Evolutionary conservation across 1,140 invertebrate species (phyloP), one percentile per base, ranked within the genome.

Genomic region (Bombyx mandarina): DNA sequence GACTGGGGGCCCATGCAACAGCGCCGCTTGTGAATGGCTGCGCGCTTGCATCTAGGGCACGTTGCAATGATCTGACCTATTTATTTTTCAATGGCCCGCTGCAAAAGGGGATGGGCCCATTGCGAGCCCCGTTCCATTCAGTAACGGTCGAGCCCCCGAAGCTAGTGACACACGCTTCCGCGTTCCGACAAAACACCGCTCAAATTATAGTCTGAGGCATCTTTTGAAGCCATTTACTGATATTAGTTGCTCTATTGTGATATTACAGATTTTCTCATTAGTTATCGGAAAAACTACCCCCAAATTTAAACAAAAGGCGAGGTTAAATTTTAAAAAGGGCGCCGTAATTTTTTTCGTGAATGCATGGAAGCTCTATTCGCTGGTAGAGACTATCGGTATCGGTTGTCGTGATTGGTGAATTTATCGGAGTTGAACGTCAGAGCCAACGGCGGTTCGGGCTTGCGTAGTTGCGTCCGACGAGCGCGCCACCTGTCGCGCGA

Each of bases 61-160:
- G 73, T 73, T 84, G 83, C 83, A 86, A 83, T 84, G 75, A 83
- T 83, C 73, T 86, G 81, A 86, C 83, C 83, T 84, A 86, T 77
- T 73, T 86, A 82, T 82, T 82, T 83, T 84, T 86, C 79, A 86
- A 86, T 86, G 83, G 78, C 62, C 69, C 73, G 73, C 63, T 68
- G 77, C 71, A 82, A 83, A 86, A 79, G 79, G 73, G 74, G 68
- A 68, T 71, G 70, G 74, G 69, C 72, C 78, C 80, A 73, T 75
- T 75, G 70, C 73, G 73, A 79, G 70, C 60, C 62, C 56, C 53
- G 61, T 67, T 82, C 69, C 82, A 86, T 86, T 86, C 83, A 86
- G 81, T 83, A 84, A 78, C 76, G 66, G 65, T 60, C 76, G 73
- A 77, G 77, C 65, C 68, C 71, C 73, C 75, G 76, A 77, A 74